phyloP scores from a whole-genome alignment of 2,888 invertebrate species.

The Andricus curvator region DNA sequence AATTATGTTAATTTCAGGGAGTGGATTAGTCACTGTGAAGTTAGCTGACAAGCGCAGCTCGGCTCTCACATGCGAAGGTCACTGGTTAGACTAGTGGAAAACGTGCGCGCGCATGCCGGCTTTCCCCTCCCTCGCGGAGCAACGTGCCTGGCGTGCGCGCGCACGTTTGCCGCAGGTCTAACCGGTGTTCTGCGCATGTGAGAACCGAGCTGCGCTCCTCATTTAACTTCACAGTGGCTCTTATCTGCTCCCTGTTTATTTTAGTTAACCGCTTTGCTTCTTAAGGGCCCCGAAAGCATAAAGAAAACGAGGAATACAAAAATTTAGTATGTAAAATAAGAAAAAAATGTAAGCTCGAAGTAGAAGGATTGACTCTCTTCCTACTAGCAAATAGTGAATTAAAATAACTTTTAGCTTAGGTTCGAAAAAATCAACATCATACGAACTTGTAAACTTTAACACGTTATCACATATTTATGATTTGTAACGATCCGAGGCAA shows the following conservation, averaged over 20 bases:
- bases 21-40: too few species aligned
- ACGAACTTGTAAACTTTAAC: conserved; percentile 50
- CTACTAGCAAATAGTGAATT: conserved; percentile 44
- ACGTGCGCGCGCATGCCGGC: too few species aligned
- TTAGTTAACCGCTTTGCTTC: background rate
- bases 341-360: conserved; percentile 24
- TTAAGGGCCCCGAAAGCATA: conserved; percentile 9
- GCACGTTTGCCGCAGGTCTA: too few species aligned
- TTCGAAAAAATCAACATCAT: conserved; percentile 42
- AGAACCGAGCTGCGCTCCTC: too few species aligned
- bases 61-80: too few species aligned
- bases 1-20: background rate
- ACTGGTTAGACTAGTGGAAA: too few species aligned
- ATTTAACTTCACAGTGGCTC: too few species aligned
- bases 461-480: conserved; percentile 50
- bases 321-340: conserved; percentile 35
- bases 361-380: conserved; percentile 45
- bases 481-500: conserved; percentile 30
- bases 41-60: too few species aligned
- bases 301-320: conserved; percentile 23
- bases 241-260: background rate
- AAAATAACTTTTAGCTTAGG: conserved; percentile 38
- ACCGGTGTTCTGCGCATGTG: too few species aligned
- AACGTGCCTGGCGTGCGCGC: too few species aligned
- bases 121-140: too few species aligned